Base-by-base conservation (phyloP, 2,113 vertebrate species). In the Pomatostomus ruficeps region DNA sequence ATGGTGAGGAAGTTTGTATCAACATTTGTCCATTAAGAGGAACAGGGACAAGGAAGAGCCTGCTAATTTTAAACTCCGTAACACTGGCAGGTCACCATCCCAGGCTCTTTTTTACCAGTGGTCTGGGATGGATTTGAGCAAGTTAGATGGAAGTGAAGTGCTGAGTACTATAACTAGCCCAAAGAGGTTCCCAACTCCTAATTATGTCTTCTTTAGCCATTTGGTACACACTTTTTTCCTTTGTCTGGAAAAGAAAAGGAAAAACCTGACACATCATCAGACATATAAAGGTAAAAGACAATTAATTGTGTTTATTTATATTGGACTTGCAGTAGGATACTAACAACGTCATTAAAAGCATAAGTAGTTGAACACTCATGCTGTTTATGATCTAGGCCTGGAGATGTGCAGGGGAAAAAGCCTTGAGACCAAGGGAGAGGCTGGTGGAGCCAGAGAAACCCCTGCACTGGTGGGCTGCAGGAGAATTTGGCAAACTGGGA, bases 281-380 rank as follows among this genome's bases (percentile, higher is more conserved):
- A n/a, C 0, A 0, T 35, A 33, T 25, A 89, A 83, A 90, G 48
- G 29, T 76, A 73, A 79, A 91, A 80, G 40, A 73, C 4, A 92
- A 59, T 55, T 63, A 52, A 74, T 84, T 52, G 57, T 31, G 31
- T 67, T 73, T 93, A 79, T 72, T 88, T 75, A 63, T 48, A 63
- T 45, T 11, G 1, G 20, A 67, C 29, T 75, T 42, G 48, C 0
- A 0, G 48, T 55, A 82, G 28, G 16, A 52, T 82, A 82, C 75
- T 94, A 48, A 40, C 9, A 40, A 68, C 31, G 45, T 45, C 7
- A 10, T 79, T 83, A 79, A 77, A 67, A 76, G 46, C 19, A 6
- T 33, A 76, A 85, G 29, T 13, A 61, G 21, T 51, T 1, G 0
- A 83, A 61, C 16, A 20, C 14, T 61, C 16, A 45, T 0, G 0